Base-by-base conservation (phyloP, 1,140 invertebrate species). In the Sitobion miscanthi region DNA sequence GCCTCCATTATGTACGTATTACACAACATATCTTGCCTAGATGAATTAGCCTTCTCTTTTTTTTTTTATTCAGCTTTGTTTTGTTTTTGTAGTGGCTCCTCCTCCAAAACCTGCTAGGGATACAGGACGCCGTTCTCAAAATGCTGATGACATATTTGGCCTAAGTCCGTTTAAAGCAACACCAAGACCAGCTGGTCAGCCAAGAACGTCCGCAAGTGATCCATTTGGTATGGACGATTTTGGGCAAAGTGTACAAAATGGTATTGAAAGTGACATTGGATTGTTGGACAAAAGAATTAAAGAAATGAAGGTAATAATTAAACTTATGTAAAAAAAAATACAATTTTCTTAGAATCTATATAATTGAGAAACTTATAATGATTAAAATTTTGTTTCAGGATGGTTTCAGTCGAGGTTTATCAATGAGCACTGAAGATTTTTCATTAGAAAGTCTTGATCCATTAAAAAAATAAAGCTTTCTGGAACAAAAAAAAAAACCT, bases 361-460 rank as follows among this genome's bases (percentile, higher is more conserved):
- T 23, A 25, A 47, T 49, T 35, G 0, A 54, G 30, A 1, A 54
- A 57, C n/a, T 35, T 23, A 25, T 11, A 54, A n/a, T 35, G 5
- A 86, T 86, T 54, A 23, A 87, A 8, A 52, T 89, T n/a, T 93
- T 77, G 8, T n/a, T 96, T 96, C 95, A 98, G 97, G 97, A 97
- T 95, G 97, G 97, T 93, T 98, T 98, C 95, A 98, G 97, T 95
- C 96, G 97, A 95, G 97, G 97, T 87, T 95, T 98, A 57, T 96
- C 97, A 20, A 97, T 97, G 94, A 97, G 97, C 82, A 97, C 97
- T 94, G 97, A 98, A 95, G 97, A 98, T 95, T 98, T 98, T 95
- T 97, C 97, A n/a, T 95, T 98, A 94, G 97, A 98, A 95, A 97
- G 97, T 95, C 96, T 98, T 94, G 98, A 98, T 96, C 98, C 97